Evolutionary conservation across 2,797 vertebrate species (phyloP).

Genomic region (Malacoctenus gilli): DNA sequence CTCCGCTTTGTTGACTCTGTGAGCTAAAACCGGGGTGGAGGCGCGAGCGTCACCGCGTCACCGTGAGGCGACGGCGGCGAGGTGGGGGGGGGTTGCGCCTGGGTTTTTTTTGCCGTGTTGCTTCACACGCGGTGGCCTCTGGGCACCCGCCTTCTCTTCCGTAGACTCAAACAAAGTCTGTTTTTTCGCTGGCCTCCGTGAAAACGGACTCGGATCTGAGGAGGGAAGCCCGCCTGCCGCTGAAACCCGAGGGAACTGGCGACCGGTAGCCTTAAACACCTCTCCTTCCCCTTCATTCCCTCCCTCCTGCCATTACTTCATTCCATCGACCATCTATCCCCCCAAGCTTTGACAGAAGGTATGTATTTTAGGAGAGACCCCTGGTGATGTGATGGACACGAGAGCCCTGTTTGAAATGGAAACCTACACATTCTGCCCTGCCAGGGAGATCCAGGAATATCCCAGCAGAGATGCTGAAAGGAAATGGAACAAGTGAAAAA

Average conservation of each 20-base stretch:
- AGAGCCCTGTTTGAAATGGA: constrained; percentile 82
- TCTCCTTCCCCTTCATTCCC: constrained; percentile 56
- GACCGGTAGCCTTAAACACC: constrained; percentile 70
- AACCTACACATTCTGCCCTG: constrained; percentile 75
- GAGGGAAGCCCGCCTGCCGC: constrained; percentile 62
- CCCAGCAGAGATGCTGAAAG: constrained; percentile 70
- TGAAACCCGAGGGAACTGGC: constrained; percentile 60
- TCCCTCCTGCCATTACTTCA: constrained; percentile 50
- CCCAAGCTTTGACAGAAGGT: constrained; percentile 71
- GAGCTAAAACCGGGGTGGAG: constrained; percentile 39
- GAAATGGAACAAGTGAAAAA: constrained; percentile 79
- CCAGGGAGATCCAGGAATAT: constrained; percentile 72
- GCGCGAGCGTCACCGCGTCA: constrained; percentile 32
- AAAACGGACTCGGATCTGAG: constrained; percentile 71
- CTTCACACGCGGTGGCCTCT: constrained; percentile 58
- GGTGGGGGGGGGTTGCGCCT: constrained; percentile 45
- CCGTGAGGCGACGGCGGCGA: constrained; percentile 10
- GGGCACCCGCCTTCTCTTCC: constrained; percentile 36
- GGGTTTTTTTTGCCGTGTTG: constrained; percentile 57
- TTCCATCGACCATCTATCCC: constrained; percentile 56
- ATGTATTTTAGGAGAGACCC: constrained; percentile 82
- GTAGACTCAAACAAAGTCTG: constrained; percentile 69
- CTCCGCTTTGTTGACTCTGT: constrained; percentile 53
- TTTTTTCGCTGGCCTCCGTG: constrained; percentile 68
- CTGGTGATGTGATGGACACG: constrained; percentile 78